Base-by-base conservation (phyloP, 2,888 invertebrate genomes). In the Epicampocera succincta region DNA sequence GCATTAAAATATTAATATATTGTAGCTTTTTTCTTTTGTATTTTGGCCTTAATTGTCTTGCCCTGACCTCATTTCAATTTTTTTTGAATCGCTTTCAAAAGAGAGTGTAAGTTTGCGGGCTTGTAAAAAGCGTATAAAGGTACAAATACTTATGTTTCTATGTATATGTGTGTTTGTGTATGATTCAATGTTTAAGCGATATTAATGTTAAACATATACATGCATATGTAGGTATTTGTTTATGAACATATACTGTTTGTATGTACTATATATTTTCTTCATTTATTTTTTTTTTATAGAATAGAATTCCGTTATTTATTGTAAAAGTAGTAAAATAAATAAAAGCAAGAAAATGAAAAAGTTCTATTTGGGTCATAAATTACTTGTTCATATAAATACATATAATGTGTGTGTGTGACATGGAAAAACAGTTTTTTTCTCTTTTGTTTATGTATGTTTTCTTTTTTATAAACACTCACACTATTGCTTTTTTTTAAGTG, bases 41-140 rank as follows among this genome's bases (percentile, higher is more conserved):
- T 78, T 78, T 78, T 79, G 78, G 82, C 82, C 82, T 82, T 78
- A 82, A 82, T 82, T 78, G 74, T 66, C 58, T 82, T 82, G 74
- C 82, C 82, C 82, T 82, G 82, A 82, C 78, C 82, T 75, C 82
- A 82, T 78, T 82, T 66, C 40, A 54, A 9, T 66, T 60, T 72
- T 56, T 56, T 19, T 69, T 48, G 33, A 15, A 54, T 69, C 13
- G 25, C 38, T 61, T 61, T 40, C 13, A 74, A 66, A 65, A 74
- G 56, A 74, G 65, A 74, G 73, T 74, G 61, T 65, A 74, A 66
- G 56, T 74, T 74, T 48, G 61, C 42, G 6, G 13, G 60, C 38
- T 38, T 46, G 44, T 46, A 44, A 61, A 42, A 40, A 52, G 8
- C n/a, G 13, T 65, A 15, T 21, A 52, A 63, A 52, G 52, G 42